Evolutionary conservation across 64 coral and sea anemone species (phyloP), one percentile per base, ranked within the genome.

Genomic region (Montipora capricornis): DNA sequence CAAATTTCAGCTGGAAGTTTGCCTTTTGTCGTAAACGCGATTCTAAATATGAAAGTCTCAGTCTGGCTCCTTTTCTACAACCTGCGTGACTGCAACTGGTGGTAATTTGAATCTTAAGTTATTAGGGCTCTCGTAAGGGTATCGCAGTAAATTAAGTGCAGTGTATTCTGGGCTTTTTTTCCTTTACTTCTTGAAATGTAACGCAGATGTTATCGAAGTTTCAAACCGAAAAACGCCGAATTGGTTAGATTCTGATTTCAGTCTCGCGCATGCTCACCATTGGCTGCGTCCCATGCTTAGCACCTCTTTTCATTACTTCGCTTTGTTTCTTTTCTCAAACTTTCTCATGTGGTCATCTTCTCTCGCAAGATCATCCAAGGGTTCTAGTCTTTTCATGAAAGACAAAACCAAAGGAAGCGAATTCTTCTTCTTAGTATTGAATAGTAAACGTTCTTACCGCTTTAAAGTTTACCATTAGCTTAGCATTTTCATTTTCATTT

Each of bases 31-130:
- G 37, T 37, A 37, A 37, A 37, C 37, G 37, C 37, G 37, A 37
- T 37, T 37, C 37, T 37, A 37, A 37, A 37, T 37, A 37, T 37
- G 37, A 37, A 37, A 37, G 37, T 37, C 37, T 37, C 37, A 37
- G 37, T 37, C 37, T 0, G 0, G 37, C 37, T 37, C 4, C 13
- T 46, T 13, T 50, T 10, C 47, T 5, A 19, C 47, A 78, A 48
- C 6, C 12, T 50, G 12, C 4, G 76, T 50, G 76, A 19, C 46
- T 78, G 45, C 15, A 78, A 50, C 47, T 12, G 9, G 76, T 4
- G 10, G 47, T 84, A 84, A 84, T 37, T 71, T 86, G 48, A 86
- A 68, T 71, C n/a, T 47, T 86, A 86, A 86, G 44, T 86, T 86
- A 86, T 86, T 86, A 64, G 82, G 82, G 68, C 71, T 49, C 45